Evolutionary conservation across 2,888 invertebrate genomes (phyloP).

Genomic region (Leucania comma): DNA sequence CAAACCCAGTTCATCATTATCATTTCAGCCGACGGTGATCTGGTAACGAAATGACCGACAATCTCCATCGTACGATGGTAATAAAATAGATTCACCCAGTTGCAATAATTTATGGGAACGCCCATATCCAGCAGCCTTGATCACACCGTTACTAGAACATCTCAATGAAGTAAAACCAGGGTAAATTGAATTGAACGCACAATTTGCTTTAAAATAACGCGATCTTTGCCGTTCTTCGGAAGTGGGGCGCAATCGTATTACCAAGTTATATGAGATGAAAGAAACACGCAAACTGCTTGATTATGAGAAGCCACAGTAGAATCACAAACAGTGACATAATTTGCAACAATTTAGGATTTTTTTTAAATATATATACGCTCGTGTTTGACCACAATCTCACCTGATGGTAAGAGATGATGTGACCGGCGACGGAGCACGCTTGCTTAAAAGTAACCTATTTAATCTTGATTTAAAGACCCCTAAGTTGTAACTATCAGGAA

Average conservation of each 20-base stretch:
- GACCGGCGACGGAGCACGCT: no score
- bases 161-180: conserved; percentile 48
- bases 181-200: conserved; percentile 45
- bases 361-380: no score
- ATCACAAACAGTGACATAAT: background rate
- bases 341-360: no score
- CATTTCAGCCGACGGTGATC: background rate
- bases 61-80: background rate
- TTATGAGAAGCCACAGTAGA: conserved; percentile 7
- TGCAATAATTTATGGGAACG: conserved; percentile 9
- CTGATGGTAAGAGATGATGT: no score
- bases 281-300: conserved; percentile 54
- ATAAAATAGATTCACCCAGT: background rate
- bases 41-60: background rate
- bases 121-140: conserved; percentile 17
- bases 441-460: no score
- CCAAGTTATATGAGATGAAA: conserved; percentile 75
- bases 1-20: background rate
- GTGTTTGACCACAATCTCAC: no score
- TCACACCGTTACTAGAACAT: conserved; percentile 28
- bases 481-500: no score
- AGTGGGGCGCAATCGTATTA: conserved; percentile 66
- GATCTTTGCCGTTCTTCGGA: conserved; percentile 62
- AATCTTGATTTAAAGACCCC: no score
- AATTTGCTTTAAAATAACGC: conserved; percentile 60